phyloP scores from a whole-genome alignment of 2,888 invertebrate species.

The Trichopria drosophilae region DNA sequence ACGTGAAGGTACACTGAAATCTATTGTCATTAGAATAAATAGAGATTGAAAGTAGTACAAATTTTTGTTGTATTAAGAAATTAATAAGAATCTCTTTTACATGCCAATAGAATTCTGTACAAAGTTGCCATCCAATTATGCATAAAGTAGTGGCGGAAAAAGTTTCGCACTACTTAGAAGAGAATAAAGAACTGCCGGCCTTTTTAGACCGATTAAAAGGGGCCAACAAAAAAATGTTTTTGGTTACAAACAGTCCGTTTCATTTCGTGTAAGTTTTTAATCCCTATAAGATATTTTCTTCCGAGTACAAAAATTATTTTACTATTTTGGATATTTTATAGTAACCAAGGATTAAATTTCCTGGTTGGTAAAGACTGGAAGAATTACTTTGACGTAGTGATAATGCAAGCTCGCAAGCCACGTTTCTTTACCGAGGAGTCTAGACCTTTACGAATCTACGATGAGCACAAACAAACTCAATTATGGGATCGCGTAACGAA shows the following conservation, averaged over 20 bases:
- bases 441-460: constrained; percentile 86
- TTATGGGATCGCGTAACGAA: constrained; percentile 89
- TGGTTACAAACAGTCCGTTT: constrained; percentile 96
- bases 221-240: constrained; percentile 84
- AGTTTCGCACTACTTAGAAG: constrained; percentile 78
- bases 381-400: constrained; percentile 89
- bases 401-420: constrained; percentile 94
- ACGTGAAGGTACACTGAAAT: constrained; percentile 84
- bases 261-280: constrained; percentile 81
- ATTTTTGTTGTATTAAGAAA: background rate
- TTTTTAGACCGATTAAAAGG: constrained; percentile 77
- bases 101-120: constrained; percentile 75
- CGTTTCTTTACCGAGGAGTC: constrained; percentile 92
- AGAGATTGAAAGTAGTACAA: background rate
- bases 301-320: background rate
- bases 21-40: no score
- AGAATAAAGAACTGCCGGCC: constrained; percentile 70
- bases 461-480: constrained; percentile 77
- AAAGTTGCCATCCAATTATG: constrained; percentile 86
- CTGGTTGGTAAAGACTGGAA: constrained; percentile 88
- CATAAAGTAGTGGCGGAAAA: constrained; percentile 84
- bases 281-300: background rate
- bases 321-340: constrained; percentile 55
- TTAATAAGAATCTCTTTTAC: constrained; percentile 10
- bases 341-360: constrained; percentile 89